Base-by-base conservation (phyloP, 92 coral and sea anemone genomes). In the Anthopleura xanthogrammica region DNA sequence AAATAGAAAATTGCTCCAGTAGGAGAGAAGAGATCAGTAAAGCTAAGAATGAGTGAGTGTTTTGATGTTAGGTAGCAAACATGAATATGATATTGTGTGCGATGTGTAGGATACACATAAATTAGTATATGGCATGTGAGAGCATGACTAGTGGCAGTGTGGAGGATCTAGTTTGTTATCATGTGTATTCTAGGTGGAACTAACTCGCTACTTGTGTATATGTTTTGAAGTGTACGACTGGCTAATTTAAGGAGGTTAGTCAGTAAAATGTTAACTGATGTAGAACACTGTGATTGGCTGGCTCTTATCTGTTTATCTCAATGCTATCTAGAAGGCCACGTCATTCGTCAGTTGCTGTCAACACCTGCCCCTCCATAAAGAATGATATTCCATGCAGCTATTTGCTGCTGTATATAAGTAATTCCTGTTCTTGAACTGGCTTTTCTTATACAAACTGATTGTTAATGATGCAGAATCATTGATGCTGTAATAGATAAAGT, bases 271-370 rank as follows among this genome's bases (percentile, higher is more conserved):
- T 60, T 42, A 60, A 80, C 75, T 80, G 83, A 60, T 80, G 70
- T 43, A 62, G 64, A 72, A 74, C 7, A 40, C 13, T 75, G 17
- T 83, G 79, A 83, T 83, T 73, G 86, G 86, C n/a, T 40, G 58
- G 16, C 58, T 16, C 14, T 60, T 65, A 82, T 83, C 86, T 54
- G 55, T 24, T 20, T 55, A 83, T 74, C 80, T 39, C 60, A 56
- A 60, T 73, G 77, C 78, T 39, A 82, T 70, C 71, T 71, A 66
- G 11, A 82, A 52, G 42, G 86, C 79, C 86, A 83, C 86, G 74
- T 83, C 86, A 83, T 74, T 73, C 70, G 68, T 77, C 76, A 36
- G 41, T 77, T 60, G 48, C 77, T 78, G 76, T 70, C 83, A 85
- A 64, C 88, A 84, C 80, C 75, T 78, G 83, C 72, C 78, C 57